Conservation (phyloP, 2,888 invertebrate genomes). For the Epirrhoe tristata region DNA sequence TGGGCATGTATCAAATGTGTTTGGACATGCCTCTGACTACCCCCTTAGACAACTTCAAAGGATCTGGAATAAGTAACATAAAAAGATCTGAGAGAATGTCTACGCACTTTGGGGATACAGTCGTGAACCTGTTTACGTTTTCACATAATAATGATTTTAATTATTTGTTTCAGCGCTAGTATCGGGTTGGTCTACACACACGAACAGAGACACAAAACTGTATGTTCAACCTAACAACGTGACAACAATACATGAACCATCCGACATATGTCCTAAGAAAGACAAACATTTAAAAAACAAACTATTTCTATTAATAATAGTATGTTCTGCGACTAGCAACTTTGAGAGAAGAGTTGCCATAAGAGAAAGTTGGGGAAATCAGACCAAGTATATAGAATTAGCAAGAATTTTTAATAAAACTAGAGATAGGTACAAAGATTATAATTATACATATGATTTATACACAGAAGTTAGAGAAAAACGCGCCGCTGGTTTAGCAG, state of each 20-base stretch:
- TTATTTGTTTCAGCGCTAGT: constrained; percentile 75
- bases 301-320: constrained; percentile 89
- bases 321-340: constrained; percentile 90
- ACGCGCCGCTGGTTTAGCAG: constrained; percentile 62
- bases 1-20: no score
- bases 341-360: constrained; percentile 88
- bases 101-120: no score
- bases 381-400: constrained; percentile 65
- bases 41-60: no score
- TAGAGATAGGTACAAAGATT: constrained; percentile 67
- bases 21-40: no score
- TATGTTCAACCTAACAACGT: constrained; percentile 90
- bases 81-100: no score
- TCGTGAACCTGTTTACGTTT: no score
- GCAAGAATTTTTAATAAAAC: constrained; percentile 60
- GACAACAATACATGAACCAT: constrained; percentile 88
- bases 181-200: constrained; percentile 90
- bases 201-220: constrained; percentile 89
- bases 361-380: constrained; percentile 89
- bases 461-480: constrained; percentile 55
- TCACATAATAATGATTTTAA: no score
- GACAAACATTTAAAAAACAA: constrained; percentile 58
- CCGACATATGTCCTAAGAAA: constrained; percentile 75
- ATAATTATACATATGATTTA: constrained; percentile 71
- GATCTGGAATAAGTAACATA: no score